phyloP scores from a whole-genome alignment of 2,797 vertebrate species.

The Diplodus puntazzo region DNA sequence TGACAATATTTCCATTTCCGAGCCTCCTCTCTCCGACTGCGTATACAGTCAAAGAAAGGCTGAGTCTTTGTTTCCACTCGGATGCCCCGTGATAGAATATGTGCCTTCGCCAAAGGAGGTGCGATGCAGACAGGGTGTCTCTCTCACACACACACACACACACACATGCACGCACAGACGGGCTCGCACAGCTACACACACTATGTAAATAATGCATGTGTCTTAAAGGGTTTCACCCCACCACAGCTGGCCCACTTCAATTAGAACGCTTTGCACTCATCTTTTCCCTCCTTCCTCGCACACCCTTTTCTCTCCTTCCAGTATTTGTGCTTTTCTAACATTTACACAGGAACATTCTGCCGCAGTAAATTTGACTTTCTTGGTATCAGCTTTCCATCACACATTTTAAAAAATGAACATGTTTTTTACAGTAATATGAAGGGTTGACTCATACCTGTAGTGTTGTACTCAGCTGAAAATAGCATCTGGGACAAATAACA shows the following conservation, averaged over 20 bases:
- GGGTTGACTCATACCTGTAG: too few relatives aligned
- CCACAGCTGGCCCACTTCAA: conserved; percentile 85
- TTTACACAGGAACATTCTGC: conserved; percentile 8
- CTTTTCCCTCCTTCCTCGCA: conserved; percentile 39
- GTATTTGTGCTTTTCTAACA: background rate
- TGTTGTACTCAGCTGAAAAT: too few relatives aligned
- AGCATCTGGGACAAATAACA: too few relatives aligned
- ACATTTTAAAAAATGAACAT: background rate
- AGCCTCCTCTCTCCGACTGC: conserved; percentile 9
- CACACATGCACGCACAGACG: conserved; percentile 19
- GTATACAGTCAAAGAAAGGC: conserved; percentile 52
- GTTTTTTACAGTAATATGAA: background rate
- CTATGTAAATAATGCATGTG: conserved; percentile 86
- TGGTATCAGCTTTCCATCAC: background rate
- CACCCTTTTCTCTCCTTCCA: conserved; percentile 4
- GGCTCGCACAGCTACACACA: conserved; percentile 50
- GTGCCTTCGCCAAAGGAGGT: conserved; percentile 74
- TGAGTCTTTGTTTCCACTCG: conserved; percentile 75
- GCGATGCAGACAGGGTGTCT: conserved; percentile 74
- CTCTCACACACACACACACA: conserved; percentile 45
- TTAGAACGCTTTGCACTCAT: conserved; percentile 77
- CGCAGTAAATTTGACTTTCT: conserved; percentile 5
- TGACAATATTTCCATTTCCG: conserved; percentile 58
- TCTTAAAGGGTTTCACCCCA: conserved; percentile 85
- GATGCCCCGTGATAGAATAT: conserved; percentile 73